Base-by-base conservation (phyloP, 2,888 invertebrate genomes). In the Perithous albicinctus region DNA sequence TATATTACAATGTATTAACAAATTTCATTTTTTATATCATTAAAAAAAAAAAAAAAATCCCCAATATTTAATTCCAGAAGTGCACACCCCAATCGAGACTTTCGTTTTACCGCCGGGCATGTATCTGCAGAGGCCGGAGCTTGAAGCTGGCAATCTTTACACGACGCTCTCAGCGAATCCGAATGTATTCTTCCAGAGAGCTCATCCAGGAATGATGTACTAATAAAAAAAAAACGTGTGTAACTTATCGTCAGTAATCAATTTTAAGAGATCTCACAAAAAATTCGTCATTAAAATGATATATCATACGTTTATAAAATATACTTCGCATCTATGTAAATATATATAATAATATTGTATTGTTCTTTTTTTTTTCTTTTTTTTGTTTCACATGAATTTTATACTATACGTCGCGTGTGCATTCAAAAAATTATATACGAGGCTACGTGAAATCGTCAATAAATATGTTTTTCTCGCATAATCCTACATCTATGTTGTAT, bases 171-270 rank as follows among this genome's bases (percentile, higher is more conserved):
- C 97, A 93, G 96, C 96, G 93, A 97, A 97, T 94, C 97, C 97
- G 86, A 97, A 97, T 94, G 97, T 97, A 86, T 97, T 96, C 93
- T 97, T 97, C 93, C 97, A 97, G 93, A 95, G 97, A 90, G 95
- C 97, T 89, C 97, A 97, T 94, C 97, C 97, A 87, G 97, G 97
- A 93, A 97, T 97, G 96, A 97, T 97, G 96, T 97, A 97, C 94
- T 97, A 95, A n/a, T n/a, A n/a, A n/a, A n/a, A n/a, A n/a, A n/a
- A n/a, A n/a, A n/a, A n/a, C n/a, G n/a, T n/a, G 8, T 8, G 23
- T 18, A n/a, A 15, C 18, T n/a, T 35, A 15, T 26, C 26, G 29
- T 56, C 15, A n/a, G 32, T 10, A 23, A n/a, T n/a, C n/a, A 35
- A 46, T 15, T 10, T 48, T 3, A 26, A 32, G 26, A 38, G 48